These are phyloP conservation scores for Cartodere bifasciata DNA, from an alignment of 2,888 invertebrate genomes.

Conservation along the genomic window DNA sequence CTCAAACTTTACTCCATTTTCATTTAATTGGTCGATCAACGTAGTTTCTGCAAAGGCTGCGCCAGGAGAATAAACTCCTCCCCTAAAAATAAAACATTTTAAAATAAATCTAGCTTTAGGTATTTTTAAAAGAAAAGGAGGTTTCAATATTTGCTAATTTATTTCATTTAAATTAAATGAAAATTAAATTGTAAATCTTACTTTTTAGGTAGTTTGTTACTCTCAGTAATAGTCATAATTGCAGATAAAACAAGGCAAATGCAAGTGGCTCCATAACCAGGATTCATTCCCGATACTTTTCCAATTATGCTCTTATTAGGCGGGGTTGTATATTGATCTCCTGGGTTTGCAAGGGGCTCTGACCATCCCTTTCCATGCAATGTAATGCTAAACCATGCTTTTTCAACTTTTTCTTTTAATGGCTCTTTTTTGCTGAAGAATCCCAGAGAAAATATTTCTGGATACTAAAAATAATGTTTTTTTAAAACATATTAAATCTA, in stretches of 20 bases:
- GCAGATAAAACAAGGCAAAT: slow-evolving; percentile 60
- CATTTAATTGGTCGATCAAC: slow-evolving; percentile 58
- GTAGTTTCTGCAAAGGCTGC: slow-evolving; percentile 74
- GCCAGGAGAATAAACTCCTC: slow-evolving; percentile 79
- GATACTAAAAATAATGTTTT: slow-evolving; percentile 7
- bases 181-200: slow-evolving; percentile 34
- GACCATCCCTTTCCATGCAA: slow-evolving; percentile 73
- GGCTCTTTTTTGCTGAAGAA: slow-evolving; percentile 54
- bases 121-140: too few species aligned
- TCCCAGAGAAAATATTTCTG: slow-evolving; percentile 35
- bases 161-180: too few species aligned
- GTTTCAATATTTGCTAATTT: too few species aligned
- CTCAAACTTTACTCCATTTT: slow-evolving; percentile 61
- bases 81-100: slow-evolving; percentile 49
- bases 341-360: slow-evolving; percentile 42
- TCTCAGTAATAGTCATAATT: slow-evolving; percentile 60
- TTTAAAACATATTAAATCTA: slow-evolving; percentile 2
- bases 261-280: slow-evolving; percentile 76
- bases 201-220: slow-evolving; percentile 60
- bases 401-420: slow-evolving; percentile 44
- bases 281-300: slow-evolving; percentile 54
- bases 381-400: slow-evolving; percentile 50
- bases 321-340: slow-evolving; percentile 41
- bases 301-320: slow-evolving; percentile 54
- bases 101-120: too few species aligned